Percentiles rank a stretch among this genome's conserved stretches.
Evolutionary conservation across 2,888 invertebrate genomes (phyloP).

Genomic region (Nebria brevicollis): DNA sequence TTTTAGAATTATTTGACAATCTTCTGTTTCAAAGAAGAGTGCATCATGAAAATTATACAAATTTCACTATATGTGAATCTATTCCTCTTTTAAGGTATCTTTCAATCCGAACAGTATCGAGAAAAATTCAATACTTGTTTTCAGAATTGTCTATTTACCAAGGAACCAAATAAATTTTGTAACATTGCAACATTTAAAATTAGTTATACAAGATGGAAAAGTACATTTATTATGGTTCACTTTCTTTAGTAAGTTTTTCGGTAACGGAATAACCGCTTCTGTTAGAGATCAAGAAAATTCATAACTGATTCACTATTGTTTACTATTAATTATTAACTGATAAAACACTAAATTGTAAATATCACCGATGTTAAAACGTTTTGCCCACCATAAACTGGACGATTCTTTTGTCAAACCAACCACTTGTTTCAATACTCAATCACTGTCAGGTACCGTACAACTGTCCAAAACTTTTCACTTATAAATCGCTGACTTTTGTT

Average conservation of each 20-base stretch:
- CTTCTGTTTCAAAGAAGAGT: not conserved
- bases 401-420: conserved; percentile 20
- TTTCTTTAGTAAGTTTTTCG: not conserved
- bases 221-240: not conserved
- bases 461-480: not conserved
- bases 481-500: not conserved
- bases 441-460: conserved; percentile 23
- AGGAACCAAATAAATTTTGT: not conserved
- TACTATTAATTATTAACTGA: not conserved
- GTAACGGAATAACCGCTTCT: not conserved
- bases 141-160: not conserved
- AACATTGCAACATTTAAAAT: not conserved
- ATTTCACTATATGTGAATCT: too few species aligned
- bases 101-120: too few species aligned
- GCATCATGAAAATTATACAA: not conserved
- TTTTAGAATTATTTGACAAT: not conserved
- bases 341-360: not conserved
- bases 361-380: conserved; percentile 23
- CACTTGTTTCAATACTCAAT: conserved; percentile 16
- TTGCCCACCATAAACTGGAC: conserved; percentile 28
- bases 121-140: too few species aligned
- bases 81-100: too few species aligned
- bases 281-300: not conserved
- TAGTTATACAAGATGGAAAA: not conserved
- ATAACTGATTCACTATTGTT: not conserved